Evolutionary conservation across 2,797 vertebrate species (phyloP), one percentile per base, ranked within the genome.

Genomic region (Eurystomus glaucurus): DNA sequence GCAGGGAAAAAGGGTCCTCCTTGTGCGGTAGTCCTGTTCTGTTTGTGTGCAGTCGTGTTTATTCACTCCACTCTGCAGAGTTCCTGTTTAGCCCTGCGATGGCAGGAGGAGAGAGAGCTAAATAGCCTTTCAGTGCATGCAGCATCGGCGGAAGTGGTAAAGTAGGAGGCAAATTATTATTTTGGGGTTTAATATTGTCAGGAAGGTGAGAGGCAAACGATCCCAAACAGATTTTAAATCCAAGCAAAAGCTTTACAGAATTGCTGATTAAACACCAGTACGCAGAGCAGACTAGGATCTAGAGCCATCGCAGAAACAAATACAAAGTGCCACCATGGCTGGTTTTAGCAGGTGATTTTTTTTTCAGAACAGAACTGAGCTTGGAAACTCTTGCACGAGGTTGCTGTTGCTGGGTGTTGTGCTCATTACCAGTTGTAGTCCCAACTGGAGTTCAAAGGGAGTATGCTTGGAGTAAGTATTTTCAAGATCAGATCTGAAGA

Each of bases 401-500:
- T 85, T 70, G 39, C n/a, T 90, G 57, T 68, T 93, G 76, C 64
- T 78, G 23, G 52, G 57, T 93, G 60, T 88, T 94, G 83, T 90
- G 80, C 60, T 94, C 9, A 1, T 94, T 93, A 45, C 60, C 64
- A 54, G 35, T 93, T 39, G 22, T 91, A 85, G 79, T 35, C 77
- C 70, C 14, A 35, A 55, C 77, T 80, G 86, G 88, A 65, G 74
- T 84, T 89, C 45, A 5, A 39, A 90, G 71, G 71, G 57, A 81
- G 21, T 89, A 35, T 77, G 41, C 61, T 93, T 13, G 0, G 58
- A 86, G 35, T 90, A 82, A 78, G 46, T 77, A 66, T 85, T 90
- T 88, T 79, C 71, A 66, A 96, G 94, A 92, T 90, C 80, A 96
- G 95, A 83, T 80, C 33, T 75, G 70, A 75, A 75, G 88, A 90